Conservation (phyloP, 2,797 vertebrate species). For the Vireo griseus region DNA sequence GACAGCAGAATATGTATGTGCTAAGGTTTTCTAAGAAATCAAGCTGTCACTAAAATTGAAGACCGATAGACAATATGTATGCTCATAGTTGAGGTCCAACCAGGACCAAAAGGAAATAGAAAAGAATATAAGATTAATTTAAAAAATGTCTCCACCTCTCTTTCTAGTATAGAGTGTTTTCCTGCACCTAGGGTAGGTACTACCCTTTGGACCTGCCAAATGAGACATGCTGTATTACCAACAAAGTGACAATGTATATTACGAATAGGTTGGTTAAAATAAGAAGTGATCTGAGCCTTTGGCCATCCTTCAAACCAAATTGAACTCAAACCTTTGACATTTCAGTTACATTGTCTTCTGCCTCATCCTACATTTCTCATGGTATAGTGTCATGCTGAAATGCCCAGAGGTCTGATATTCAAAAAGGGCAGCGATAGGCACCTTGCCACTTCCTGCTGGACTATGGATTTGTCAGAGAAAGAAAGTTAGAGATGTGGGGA, state of each 20-base stretch:
- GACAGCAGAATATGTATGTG: background rate
- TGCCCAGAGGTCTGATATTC: constrained; percentile 44
- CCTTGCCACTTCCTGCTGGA: constrained; percentile 33
- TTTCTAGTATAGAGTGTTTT: background rate
- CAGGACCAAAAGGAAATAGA: background rate
- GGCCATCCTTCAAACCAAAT: constrained; percentile 55
- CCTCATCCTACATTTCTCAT: constrained; percentile 46
- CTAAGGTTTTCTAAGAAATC: background rate
- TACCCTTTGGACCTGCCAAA: background rate
- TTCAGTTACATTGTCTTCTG: constrained; percentile 36
- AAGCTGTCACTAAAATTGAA: background rate
- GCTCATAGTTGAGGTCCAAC: background rate
- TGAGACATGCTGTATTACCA: background rate
- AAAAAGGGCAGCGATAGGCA: constrained; percentile 48
- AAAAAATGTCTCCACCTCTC: background rate
- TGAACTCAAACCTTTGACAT: constrained; percentile 65
- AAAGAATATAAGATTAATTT: background rate
- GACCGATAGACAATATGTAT: background rate
- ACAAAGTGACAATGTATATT: constrained; percentile 24
- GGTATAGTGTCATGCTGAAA: constrained; percentile 2
- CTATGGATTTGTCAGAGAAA: constrained; percentile 17
- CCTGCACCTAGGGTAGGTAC: background rate
- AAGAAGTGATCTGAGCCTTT: constrained; percentile 57
- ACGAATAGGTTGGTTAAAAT: background rate
- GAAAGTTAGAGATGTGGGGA: background rate